phyloP scores from a whole-genome alignment of 2,113 vertebrate genomes.

The Tragelaphus strepsiceros region DNA sequence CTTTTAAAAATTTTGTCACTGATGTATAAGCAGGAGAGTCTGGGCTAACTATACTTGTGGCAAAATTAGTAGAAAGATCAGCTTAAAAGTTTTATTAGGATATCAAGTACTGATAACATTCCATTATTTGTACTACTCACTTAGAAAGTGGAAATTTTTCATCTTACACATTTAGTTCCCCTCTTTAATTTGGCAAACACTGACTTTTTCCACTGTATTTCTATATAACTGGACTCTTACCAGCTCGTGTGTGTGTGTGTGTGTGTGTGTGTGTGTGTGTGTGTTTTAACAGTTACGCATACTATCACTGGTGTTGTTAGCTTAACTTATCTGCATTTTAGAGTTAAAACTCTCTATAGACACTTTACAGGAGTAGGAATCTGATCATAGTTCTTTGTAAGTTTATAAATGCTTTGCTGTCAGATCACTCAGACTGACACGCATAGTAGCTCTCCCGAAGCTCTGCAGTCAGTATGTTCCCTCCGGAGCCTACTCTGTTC shows the following conservation, averaged over 20 bases:
- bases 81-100: neutral
- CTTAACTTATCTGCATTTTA: constrained; percentile 18
- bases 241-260: neutral
- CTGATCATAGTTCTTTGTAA: constrained; percentile 11
- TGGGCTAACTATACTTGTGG: neutral
- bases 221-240: constrained; percentile 49
- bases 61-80: neutral
- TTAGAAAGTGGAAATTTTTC: constrained; percentile 64
- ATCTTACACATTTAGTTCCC: constrained; percentile 49
- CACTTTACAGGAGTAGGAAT: neutral
- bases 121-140: constrained; percentile 24
- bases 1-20: neutral
- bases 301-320: constrained; percentile 17
- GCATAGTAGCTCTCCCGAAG: neutral
- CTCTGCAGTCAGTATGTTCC: neutral
- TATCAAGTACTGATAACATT: constrained; percentile 48
- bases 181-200: constrained; percentile 65
- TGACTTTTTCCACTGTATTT: constrained; percentile 63
- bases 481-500: neutral
- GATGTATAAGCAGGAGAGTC: neutral
- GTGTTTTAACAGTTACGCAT: neutral
- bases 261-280: neutral
- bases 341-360: neutral
- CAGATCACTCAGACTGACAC: neutral
- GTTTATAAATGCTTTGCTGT: constrained; percentile 1